Evolutionary conservation across 2,113 vertebrate genomes (phyloP).

Genomic region (Eonycteris spelaea): DNA sequence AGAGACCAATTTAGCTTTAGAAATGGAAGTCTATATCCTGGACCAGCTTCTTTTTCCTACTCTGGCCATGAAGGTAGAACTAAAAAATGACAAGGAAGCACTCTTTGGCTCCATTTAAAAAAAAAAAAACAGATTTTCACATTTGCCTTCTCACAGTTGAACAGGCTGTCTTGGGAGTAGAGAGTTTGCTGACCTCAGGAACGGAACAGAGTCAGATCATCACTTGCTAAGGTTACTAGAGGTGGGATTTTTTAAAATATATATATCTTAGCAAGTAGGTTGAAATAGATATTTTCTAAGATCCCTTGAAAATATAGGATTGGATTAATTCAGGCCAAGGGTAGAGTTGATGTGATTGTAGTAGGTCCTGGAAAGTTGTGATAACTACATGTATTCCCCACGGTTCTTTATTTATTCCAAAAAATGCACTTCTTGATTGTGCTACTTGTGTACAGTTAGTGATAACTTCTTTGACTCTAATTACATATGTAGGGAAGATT

Average conservation of each 20-base stretch:
- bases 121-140: not conserved
- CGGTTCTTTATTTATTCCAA: not conserved
- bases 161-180: not conserved
- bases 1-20: not conserved
- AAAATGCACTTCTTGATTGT: not conserved
- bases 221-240: not conserved
- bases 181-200: not conserved
- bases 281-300: not conserved
- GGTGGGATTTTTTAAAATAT: not conserved
- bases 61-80: not conserved
- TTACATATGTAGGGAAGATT: not conserved
- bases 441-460: not conserved
- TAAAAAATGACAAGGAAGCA: not conserved
- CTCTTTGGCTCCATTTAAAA: not conserved
- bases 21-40: not conserved
- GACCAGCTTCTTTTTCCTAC: not conserved
- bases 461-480: not conserved
- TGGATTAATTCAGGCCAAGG: not conserved
- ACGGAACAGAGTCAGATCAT: not conserved
- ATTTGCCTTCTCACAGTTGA: not conserved
- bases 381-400: not conserved
- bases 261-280: not conserved
- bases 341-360: not conserved
- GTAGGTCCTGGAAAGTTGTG: not conserved
- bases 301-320: not conserved